Conservation (phyloP, 2,888 invertebrate genomes). For the Pinctada fucata region DNA sequence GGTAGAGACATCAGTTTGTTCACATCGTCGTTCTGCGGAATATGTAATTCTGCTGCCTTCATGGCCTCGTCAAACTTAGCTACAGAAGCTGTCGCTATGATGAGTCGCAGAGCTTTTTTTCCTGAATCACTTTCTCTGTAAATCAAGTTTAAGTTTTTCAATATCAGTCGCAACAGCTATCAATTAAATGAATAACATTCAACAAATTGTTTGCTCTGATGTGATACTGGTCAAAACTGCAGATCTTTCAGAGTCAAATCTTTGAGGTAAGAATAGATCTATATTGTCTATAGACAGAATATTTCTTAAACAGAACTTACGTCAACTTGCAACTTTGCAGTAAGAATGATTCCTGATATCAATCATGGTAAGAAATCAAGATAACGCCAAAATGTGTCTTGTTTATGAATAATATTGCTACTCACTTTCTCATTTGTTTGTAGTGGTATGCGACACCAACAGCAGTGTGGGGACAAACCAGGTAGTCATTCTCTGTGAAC, state of each 20-base stretch:
- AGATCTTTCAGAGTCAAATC: neutral
- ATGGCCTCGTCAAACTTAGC: constrained; percentile 76
- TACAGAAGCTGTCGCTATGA: constrained; percentile 77
- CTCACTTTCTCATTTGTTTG: constrained; percentile 9
- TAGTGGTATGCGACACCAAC: constrained; percentile 73
- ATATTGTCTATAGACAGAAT: neutral
- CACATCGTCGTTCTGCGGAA: constrained; percentile 50
- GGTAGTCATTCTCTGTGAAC: constrained; percentile 74
- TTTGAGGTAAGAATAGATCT: neutral
- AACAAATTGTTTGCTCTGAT: neutral
- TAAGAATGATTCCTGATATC: too few species aligned
- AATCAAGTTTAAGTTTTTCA: neutral
- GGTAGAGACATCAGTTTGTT: constrained; percentile 53
- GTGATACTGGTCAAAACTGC: too few species aligned
- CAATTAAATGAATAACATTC: neutral
- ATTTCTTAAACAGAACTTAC: neutral
- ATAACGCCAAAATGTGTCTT: too few species aligned
- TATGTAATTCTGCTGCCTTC: constrained; percentile 66
- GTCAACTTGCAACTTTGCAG: too few species aligned
- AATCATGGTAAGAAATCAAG: too few species aligned
- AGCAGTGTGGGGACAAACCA: constrained; percentile 78
- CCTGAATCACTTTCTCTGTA: constrained; percentile 19
- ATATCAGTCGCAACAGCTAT: neutral
- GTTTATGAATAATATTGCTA: too few species aligned
- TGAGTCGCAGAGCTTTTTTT: constrained; percentile 53